phyloP scores from a whole-genome alignment of 2,888 invertebrate species.

The Cataglyphis altisquamis region DNA sequence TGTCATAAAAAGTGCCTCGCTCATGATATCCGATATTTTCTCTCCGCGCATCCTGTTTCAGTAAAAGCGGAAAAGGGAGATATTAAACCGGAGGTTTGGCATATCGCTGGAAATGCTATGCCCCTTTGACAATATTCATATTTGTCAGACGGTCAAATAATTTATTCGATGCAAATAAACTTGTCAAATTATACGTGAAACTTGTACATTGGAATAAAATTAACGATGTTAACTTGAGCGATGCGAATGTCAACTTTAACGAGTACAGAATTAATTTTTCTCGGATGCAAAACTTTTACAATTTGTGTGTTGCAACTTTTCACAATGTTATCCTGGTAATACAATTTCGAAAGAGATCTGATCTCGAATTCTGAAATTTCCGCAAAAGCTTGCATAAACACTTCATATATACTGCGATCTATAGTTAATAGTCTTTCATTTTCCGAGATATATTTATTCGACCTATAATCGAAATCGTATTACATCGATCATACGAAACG shows the following conservation, averaged over 20 bases:
- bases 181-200: constrained; percentile 14
- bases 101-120: constrained; percentile 17
- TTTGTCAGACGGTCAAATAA: constrained; percentile 16
- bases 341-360: not conserved
- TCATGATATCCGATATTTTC: constrained; percentile 43
- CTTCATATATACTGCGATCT: not conserved
- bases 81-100: constrained; percentile 39
- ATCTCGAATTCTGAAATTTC: not conserved
- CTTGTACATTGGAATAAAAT: not conserved
- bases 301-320: not conserved
- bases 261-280: not conserved
- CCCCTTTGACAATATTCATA: constrained; percentile 32
- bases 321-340: constrained; percentile 3
- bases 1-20: constrained; percentile 38
- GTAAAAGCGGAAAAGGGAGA: constrained; percentile 28
- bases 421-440: not conserved
- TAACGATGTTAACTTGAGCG: not conserved
- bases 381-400: not conserved
- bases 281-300: not conserved
- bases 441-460: constrained; percentile 13
- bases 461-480: constrained; percentile 34
- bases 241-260: not conserved
- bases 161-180: constrained; percentile 31
- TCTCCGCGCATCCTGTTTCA: constrained; percentile 13
- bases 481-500: not conserved